Conservation (phyloP, 2,113 vertebrate species). For the Oryzias celebensis region DNA sequence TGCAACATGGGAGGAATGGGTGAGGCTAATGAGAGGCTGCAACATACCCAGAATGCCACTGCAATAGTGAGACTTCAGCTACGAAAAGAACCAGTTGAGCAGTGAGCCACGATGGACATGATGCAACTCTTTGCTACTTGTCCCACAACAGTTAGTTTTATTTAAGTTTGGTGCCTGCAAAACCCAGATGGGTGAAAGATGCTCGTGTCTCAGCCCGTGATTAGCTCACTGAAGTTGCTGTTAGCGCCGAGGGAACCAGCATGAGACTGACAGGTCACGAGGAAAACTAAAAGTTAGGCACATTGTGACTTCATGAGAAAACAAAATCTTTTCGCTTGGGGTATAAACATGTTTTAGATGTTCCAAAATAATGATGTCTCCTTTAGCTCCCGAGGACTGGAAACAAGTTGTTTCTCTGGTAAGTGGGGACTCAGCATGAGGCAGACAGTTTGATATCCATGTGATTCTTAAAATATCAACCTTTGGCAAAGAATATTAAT, state of each 20-base stretch:
- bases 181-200: conserved; percentile 1
- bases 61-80: conserved; percentile 32
- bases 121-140: not conserved
- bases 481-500: not conserved
- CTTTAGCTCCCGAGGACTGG: not conserved
- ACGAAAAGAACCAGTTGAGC: conserved; percentile 33
- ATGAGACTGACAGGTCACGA: not conserved
- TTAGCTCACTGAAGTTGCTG: conserved; percentile 6
- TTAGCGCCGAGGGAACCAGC: too few species aligned
- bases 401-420: not conserved
- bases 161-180: not conserved
- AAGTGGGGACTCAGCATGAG: not conserved
- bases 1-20: conserved; percentile 1
- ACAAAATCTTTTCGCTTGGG: not conserved
- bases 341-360: conserved; percentile 2
- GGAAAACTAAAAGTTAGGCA: not conserved
- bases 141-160: too few species aligned
- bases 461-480: not conserved
- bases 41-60: conserved; percentile 34
- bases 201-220: conserved; percentile 13
- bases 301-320: not conserved
- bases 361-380: not conserved
- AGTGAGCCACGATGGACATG: conserved; percentile 6
- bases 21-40: conserved; percentile 35
- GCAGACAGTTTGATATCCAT: not conserved